Evolutionary conservation across 2,888 invertebrate species (phyloP), one percentile per base, ranked within the genome.

Genomic region (Pyrochroa serraticornis): DNA sequence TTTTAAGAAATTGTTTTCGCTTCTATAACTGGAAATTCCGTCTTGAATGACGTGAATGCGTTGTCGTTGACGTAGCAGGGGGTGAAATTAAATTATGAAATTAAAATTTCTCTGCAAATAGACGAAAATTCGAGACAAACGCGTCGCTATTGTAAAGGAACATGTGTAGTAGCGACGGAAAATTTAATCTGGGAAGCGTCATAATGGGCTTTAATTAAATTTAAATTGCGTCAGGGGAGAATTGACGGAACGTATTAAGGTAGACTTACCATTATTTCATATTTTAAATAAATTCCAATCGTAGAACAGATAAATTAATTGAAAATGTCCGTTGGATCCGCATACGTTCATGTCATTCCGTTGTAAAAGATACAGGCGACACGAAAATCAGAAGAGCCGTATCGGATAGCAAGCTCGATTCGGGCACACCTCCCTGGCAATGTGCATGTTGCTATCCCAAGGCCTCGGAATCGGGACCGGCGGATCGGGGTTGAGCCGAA

Each of bases 221-320:
- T 37, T 50, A 34, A 48, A 48, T 38, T 48, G 43, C 8, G 30
- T 22, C 5, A 22, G 22, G 22, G 22, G 22, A 3, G 2, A 5
- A 30, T 42, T 42, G 42, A 42, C 31, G 30, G 30, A 10, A 30
- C 42, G 31, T 42, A 10, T 30, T 42, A 35, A 13, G 5, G 32
- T 49, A n/a, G 37, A 71, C 74, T 74, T 62, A 74, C 74, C 74
- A 74, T 74, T 74, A 73, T 74, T 72, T 74, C 74, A 74, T 74
- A 72, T 69, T 71, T 71, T 68, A 70, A 69, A 67, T 66, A 71
- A 71, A 66, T 71, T 67, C 69, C 70, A 69, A 65, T 67, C 65
- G 68, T 61, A 64, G 69, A 69, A 70, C 56, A 65, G 62, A 61
- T 64, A 71, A 69, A 70, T 62, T 66, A 70, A 71, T 66, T 58